A percentile compares a stretch with the other conserved stretches of the same genome.
Conservation (phyloP, 2,888 invertebrate species). For the Choreutis nemorana region DNA sequence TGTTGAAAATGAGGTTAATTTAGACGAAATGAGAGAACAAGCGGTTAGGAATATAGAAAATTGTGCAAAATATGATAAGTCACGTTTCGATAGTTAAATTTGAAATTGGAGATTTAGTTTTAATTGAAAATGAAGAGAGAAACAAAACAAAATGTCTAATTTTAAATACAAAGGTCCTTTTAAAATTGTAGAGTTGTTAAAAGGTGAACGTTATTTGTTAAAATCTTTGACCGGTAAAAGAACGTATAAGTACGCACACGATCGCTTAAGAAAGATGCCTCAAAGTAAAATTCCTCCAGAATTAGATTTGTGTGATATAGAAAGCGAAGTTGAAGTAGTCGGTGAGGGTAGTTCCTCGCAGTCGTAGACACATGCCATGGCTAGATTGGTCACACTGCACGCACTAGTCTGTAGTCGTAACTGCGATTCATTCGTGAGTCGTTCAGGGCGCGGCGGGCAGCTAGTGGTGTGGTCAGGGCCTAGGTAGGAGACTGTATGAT, state of each 20-base stretch:
- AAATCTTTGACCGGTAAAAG: background rate
- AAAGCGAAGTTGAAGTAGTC: background rate
- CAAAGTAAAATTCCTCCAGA: background rate
- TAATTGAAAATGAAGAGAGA: slow-evolving; percentile 11
- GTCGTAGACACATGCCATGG: background rate
- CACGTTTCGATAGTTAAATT: no score
- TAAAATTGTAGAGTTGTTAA: slow-evolving; percentile 10
- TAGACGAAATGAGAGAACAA: slow-evolving; percentile 5
- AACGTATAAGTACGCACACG: background rate
- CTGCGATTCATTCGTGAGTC: background rate
- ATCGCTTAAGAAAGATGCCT: background rate
- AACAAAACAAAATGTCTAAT: slow-evolving; percentile 12
- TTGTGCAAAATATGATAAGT: no score
- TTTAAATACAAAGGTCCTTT: slow-evolving; percentile 12
- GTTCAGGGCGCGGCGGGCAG: background rate
- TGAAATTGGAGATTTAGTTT: no score
- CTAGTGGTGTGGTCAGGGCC: background rate
- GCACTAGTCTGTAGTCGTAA: background rate
- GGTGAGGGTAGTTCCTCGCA: background rate
- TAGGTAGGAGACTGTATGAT: no score
- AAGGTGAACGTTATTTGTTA: background rate
- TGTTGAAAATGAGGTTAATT: slow-evolving; percentile 5
- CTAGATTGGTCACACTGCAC: background rate
- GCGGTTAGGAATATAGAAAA: background rate
- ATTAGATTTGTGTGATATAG: background rate